Percentiles rank a stretch among this genome's conserved stretches.
phyloP scores from a whole-genome alignment of 2,888 invertebrate genomes.

The Leptinotarsa juncta region DNA sequence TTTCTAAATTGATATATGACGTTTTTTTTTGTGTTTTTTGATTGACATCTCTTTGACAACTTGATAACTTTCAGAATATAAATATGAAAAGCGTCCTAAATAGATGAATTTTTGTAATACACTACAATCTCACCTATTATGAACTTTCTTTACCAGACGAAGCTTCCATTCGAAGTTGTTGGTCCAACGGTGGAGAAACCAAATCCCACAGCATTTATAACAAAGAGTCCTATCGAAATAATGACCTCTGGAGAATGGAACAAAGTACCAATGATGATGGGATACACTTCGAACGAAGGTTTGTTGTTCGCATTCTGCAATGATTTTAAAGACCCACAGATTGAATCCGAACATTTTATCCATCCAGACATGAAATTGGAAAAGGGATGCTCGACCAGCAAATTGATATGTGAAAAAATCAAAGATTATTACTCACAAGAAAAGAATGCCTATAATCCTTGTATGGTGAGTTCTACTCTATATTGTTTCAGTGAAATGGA shows the following conservation, averaged over 20 bases:
- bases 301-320: background rate
- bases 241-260: constrained; percentile 45
- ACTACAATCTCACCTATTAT: too few relatives aligned
- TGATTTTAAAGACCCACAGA: background rate
- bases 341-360: background rate
- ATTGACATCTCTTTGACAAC: too few relatives aligned
- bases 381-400: background rate
- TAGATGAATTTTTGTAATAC: too few relatives aligned
- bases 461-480: background rate
- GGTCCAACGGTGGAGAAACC: constrained; percentile 33
- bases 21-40: too few relatives aligned
- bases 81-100: too few relatives aligned
- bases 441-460: background rate
- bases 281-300: constrained; percentile 31
- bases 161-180: background rate
- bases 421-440: background rate
- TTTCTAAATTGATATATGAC: too few relatives aligned
- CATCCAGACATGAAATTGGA: background rate
- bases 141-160: background rate
- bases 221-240: constrained; percentile 43
- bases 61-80: too few relatives aligned
- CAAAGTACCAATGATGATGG: constrained; percentile 47
- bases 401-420: background rate
- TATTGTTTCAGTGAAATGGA: background rate
- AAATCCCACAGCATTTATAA: constrained; percentile 40